These are phyloP conservation scores for Leucophenga maculata DNA, from an alignment of 2,888 invertebrate species.

Conservation along the genomic window DNA sequence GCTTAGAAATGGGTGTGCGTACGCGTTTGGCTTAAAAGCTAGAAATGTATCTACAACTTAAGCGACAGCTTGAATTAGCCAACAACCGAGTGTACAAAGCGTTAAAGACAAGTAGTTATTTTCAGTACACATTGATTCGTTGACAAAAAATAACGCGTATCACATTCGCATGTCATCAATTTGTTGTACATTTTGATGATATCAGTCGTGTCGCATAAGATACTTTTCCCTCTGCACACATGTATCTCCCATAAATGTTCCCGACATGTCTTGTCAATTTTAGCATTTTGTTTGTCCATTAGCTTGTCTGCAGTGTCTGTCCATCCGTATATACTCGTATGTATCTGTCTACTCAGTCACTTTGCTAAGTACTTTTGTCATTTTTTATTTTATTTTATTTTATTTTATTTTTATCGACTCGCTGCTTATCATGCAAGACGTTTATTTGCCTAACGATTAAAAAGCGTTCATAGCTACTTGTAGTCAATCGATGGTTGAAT, in stretches of 20 bases:
- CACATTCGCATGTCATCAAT: slow-evolving; percentile 26
- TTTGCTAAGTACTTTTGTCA: no score
- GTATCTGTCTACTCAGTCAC: background rate
- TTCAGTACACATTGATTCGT: no score
- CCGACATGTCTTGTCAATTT: background rate
- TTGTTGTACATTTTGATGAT: slow-evolving; percentile 25
- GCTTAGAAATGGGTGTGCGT: slow-evolving; percentile 12
- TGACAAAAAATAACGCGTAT: background rate
- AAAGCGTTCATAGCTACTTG: slow-evolving; percentile 51
- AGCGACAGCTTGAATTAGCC: no score
- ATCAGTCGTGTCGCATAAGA: slow-evolving; percentile 4
- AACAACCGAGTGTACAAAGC: no score
- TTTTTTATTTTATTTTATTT: no score
- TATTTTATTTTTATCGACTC: background rate
- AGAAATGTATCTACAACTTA: no score
- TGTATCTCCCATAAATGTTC: background rate
- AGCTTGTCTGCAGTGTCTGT: no score
- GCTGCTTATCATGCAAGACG: slow-evolving; percentile 41
- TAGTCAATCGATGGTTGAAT: slow-evolving; percentile 12
- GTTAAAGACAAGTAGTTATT: slow-evolving; percentile 7
- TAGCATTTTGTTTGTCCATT: no score
- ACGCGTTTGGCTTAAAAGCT: background rate
- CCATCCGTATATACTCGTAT: background rate
- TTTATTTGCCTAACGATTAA: slow-evolving; percentile 47
- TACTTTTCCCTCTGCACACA: background rate